Evolutionary conservation across 2,888 invertebrate genomes (phyloP), one percentile per base, ranked within the genome.

Genomic region (Phytoseiulus persimilis): DNA sequence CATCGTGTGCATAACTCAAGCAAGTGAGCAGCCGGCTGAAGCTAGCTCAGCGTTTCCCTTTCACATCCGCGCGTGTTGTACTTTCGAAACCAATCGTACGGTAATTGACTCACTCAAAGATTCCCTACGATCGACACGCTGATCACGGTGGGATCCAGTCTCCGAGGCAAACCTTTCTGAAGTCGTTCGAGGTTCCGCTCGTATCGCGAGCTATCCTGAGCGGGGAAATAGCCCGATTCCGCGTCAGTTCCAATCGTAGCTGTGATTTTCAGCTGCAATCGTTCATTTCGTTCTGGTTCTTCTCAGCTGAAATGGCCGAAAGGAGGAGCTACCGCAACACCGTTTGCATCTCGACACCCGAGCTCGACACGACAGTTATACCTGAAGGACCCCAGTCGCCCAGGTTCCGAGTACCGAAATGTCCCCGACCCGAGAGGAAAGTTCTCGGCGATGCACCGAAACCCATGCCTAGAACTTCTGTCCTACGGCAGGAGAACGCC

Each of bases 401-500:
- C 11, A 65, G 1, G 1, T 65, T 28, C 28, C 23, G 65, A 6
- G 65, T 23, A 18, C 65, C 65, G 65, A 14, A 65, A 28, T 65
- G 65, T 28, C 65, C 65, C 28, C 65, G 65, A 65, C 65, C 65
- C 18, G 65, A 23, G 2, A 6, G 65, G 5, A 65, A 65, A 23
- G 5, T 65, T 65, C 65, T 28, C 2, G 23, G 65, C 28, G 65
- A 65, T 3, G 32, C 45, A 3, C 32, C 87, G 32, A 32, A 32
- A 18, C 87, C 32, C 0, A n/a, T 87, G 32, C 87, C 31, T 1
- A 31, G 87, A 6, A 87, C 32, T 0, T 87, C 87, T 32, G 9
- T 87, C n/a, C 45, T 87, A 11, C 87, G 87, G 0, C 87, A 87
- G 31, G 87, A 87, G 31, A 87, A 87, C 32, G 87, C 45, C 5